These are phyloP conservation scores for Ips typographus DNA, from an alignment of 1,140 invertebrate genomes.

Conservation along the genomic window DNA sequence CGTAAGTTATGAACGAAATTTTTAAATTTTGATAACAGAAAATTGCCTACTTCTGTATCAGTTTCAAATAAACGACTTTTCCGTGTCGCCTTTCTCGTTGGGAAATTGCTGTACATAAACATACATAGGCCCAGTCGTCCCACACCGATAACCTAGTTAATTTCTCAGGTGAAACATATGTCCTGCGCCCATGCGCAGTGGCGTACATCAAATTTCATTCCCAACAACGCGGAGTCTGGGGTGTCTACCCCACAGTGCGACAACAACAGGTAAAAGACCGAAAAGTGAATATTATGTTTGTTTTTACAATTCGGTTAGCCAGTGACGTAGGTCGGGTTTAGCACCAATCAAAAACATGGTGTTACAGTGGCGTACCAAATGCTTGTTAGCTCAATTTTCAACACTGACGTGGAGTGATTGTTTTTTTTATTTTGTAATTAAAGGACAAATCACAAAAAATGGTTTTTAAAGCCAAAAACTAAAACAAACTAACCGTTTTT, in stretches of 20 bases:
- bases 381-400: too few species aligned
- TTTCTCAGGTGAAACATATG: conserved; percentile 33
- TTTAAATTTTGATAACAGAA: too few species aligned
- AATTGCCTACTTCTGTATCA: background rate
- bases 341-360: too few species aligned
- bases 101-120: conserved; percentile 4
- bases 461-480: too few species aligned
- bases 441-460: too few species aligned
- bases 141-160: conserved; percentile 29
- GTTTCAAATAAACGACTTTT: background rate
- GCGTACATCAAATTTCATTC: conserved; percentile 5
- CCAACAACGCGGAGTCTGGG: conserved; percentile 18
- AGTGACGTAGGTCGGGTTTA: too few species aligned
- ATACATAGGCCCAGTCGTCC: conserved; percentile 5
- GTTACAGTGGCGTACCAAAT: too few species aligned
- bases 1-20: too few species aligned
- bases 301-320: too few species aligned
- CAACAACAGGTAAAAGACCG: conserved; percentile 28
- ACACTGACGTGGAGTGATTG: too few species aligned
- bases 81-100: background rate
- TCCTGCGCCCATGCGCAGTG: conserved; percentile 20
- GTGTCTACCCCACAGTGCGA: conserved; percentile 8
- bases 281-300: background rate
- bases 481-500: too few species aligned
- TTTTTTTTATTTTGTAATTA: too few species aligned